These are phyloP conservation scores for Anoura caudifer DNA, from an alignment of 2,113 vertebrate genomes.

Conservation along the genomic window DNA sequence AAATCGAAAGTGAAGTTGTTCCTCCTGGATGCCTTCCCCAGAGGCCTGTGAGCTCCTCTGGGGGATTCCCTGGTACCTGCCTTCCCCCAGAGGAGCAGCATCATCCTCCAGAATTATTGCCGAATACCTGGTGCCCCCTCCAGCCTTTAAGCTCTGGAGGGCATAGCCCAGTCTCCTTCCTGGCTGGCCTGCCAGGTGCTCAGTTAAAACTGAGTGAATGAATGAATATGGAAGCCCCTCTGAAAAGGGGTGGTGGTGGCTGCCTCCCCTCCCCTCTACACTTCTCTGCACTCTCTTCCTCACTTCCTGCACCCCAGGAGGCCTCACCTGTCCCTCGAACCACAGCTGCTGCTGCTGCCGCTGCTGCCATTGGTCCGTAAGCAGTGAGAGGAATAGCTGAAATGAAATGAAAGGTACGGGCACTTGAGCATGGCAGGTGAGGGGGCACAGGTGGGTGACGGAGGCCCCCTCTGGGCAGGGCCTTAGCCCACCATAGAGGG, in stretches of 20 bases:
- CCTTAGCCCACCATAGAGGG: neutral
- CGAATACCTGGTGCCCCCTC: neutral
- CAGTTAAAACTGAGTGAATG: neutral
- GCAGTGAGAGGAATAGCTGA: conserved; percentile 97
- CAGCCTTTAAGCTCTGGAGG: neutral
- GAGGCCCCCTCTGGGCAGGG: neutral
- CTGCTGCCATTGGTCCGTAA: conserved; percentile 97
- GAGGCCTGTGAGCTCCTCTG: neutral
- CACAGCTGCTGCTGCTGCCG: conserved; percentile 92
- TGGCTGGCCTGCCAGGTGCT: neutral
- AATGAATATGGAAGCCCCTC: neutral
- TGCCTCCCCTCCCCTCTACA: neutral
- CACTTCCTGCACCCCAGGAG: neutral
- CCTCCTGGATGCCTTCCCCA: neutral
- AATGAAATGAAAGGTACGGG: conserved; percentile 78
- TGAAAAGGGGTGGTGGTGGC: neutral
- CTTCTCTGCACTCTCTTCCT: neutral
- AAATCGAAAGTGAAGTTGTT: neutral
- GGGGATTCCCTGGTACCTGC: neutral
- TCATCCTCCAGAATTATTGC: neutral
- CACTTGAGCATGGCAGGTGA: neutral
- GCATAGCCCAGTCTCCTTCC: neutral
- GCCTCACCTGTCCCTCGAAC: conserved; percentile 91
- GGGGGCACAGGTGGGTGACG: neutral
- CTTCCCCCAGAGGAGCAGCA: accelerated